Evolutionary conservation across 2,113 vertebrate species (phyloP), one percentile per base, ranked within the genome.

Genomic region (Ornithorhynchus anatinus): DNA sequence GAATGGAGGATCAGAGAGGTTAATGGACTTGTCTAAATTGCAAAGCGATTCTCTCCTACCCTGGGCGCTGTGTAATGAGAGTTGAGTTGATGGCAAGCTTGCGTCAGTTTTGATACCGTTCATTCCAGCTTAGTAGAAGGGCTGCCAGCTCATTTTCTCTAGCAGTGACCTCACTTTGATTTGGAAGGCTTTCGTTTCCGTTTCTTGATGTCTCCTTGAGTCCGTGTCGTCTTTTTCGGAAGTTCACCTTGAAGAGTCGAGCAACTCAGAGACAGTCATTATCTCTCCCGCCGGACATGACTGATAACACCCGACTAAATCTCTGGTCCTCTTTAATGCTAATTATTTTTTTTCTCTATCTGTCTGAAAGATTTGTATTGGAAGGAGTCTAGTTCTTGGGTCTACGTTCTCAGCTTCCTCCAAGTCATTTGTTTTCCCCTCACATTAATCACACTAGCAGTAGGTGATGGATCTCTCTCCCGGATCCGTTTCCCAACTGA

Each of bases 201-300:
- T 62, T 65, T 74, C 43, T 69, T 65, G 16, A 36, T 47, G 81
- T n/a, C 72, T 54, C 69, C 59, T 54, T 86, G 32, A 79, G 74
- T 72, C 54, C n/a, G n/a, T 45, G 51, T 22, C 70, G 85, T 75
- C 66, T 31, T 57, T 75, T 84, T 87, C 64, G 59, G 76, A 72
- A 58, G 39, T 76, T 68, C 79, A 86, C 37, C 35, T 84, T 52
- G 74, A 86, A 67, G 69, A 86, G 45, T 76, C 75, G 37, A 89
- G 51, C 23, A 68, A 71, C 56, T 65, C 31, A 22, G 80, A 84
- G 44, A 68, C 27, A 22, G 59, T 81, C 84, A 64, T 80, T 89
- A 63, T 64, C 60, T 72, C 68, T 25, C 33, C 72, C 78, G 36
- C 7, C 1, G 37, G 51, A 36, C 27, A 38, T 81, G 71, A 84